Evolutionary conservation across 1,140 invertebrate genomes (phyloP).

Genomic region (Euwallacea fornicatus): DNA sequence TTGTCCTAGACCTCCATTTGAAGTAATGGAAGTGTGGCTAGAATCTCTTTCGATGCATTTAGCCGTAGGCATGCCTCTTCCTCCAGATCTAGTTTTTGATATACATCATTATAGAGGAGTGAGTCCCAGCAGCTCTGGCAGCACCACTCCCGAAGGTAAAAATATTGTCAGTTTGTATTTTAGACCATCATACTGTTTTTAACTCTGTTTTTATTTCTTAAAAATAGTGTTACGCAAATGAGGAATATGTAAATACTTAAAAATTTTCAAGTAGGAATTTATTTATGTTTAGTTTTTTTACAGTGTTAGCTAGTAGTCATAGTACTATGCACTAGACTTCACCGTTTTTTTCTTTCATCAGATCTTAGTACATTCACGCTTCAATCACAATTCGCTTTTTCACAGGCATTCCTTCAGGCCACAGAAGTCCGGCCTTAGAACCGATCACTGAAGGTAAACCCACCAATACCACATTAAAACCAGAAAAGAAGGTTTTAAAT

Average conservation of each 20-base stretch:
- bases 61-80: conserved; percentile 63
- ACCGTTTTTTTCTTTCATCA: too few relatives aligned
- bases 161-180: neutral
- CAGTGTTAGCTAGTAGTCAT: neutral
- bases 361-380: too few relatives aligned
- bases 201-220: neutral
- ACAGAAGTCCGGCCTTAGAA: conserved; percentile 49
- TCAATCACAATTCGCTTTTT: too few relatives aligned
- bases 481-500: neutral
- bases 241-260: neutral
- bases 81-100: conserved; percentile 71
- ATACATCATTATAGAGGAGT: conserved; percentile 70
- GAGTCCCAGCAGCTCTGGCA: conserved; percentile 62
- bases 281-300: neutral
- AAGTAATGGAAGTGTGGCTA: conserved; percentile 82
- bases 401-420: conserved; percentile 47
- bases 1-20: conserved; percentile 74
- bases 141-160: conserved; percentile 59
- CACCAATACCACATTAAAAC: conserved; percentile 9
- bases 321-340: too few relatives aligned
- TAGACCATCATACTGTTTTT: neutral
- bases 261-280: neutral
- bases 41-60: conserved; percentile 74
- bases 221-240: neutral
- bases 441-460: conserved; percentile 51